Percentiles rank a stretch among this genome's conserved stretches.
Conservation (phyloP, 2,888 invertebrate genomes). For the Caenorhabditis plicata region DNA sequence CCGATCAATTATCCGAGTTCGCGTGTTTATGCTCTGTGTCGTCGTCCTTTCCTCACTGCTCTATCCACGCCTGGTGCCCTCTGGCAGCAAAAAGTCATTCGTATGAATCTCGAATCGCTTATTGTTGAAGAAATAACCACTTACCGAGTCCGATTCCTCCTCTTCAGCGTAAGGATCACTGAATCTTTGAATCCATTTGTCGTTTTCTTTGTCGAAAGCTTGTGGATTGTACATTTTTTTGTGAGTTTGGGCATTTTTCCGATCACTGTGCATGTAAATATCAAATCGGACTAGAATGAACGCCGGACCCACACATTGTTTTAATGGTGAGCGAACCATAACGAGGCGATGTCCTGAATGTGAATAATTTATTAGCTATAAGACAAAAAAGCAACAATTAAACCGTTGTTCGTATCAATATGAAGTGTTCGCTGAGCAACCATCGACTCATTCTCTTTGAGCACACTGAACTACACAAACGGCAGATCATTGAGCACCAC, state of each 20-base stretch:
- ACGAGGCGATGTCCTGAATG: slow-evolving; percentile 45
- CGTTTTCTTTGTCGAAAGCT: slow-evolving; percentile 25
- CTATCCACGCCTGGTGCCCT: slow-evolving; percentile 20
- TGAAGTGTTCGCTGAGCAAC: slow-evolving; percentile 44
- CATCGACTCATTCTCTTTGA: slow-evolving; percentile 15
- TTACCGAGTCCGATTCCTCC: slow-evolving; percentile 13
- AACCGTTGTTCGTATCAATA: slow-evolving; percentile 46
- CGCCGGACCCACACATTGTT: slow-evolving; percentile 45
- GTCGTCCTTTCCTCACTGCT: too few relatives aligned
- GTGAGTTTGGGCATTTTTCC: slow-evolving; percentile 16
- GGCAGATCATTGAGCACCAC: slow-evolving; percentile 40
- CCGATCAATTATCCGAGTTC: too few relatives aligned
- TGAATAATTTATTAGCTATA: too few relatives aligned
- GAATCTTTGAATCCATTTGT: slow-evolving; percentile 23
- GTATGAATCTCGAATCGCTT: slow-evolving; percentile 7
- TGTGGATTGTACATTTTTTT: slow-evolving; percentile 33
- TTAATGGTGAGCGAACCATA: slow-evolving; percentile 40
- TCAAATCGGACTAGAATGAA: slow-evolving; percentile 40
- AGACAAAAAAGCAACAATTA: too few relatives aligned
- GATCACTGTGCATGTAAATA: slow-evolving; percentile 21
- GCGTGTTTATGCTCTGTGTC: too few relatives aligned
- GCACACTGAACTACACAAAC: slow-evolving; percentile 37
- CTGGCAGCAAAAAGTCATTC: slow-evolving; percentile 20
- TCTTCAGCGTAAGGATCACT: slow-evolving; percentile 23
- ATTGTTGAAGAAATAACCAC: not conserved